These are phyloP conservation scores for Schizopygopsis pylzovi DNA, from an alignment of 2,797 vertebrate species.

Conservation along the genomic window DNA sequence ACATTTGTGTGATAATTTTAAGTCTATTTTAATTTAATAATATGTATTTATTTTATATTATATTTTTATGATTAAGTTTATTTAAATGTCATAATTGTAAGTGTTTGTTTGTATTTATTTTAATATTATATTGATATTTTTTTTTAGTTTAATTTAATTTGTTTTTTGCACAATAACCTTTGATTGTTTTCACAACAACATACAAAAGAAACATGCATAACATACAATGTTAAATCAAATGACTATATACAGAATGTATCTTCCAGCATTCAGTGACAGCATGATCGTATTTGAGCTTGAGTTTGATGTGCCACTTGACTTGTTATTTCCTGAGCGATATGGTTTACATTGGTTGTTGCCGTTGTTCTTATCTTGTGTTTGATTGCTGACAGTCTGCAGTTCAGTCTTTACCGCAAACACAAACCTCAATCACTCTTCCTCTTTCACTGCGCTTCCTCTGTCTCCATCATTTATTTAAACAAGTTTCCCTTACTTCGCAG, in stretches of 20 bases:
- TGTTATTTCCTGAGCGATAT: background rate
- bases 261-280: too few relatives aligned
- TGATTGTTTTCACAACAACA: too few relatives aligned
- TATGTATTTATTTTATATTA: too few relatives aligned
- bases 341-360: background rate
- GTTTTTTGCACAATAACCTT: too few relatives aligned
- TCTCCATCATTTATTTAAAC: background rate
- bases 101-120: background rate
- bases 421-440: background rate
- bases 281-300: background rate
- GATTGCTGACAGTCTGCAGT: background rate
- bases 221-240: too few relatives aligned
- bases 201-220: too few relatives aligned
- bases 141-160: too few relatives aligned
- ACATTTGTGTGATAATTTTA: background rate
- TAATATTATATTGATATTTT: background rate
- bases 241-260: too few relatives aligned
- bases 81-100: too few relatives aligned
- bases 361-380: background rate
- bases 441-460: background rate
- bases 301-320: background rate
- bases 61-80: too few relatives aligned
- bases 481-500: slow-evolving; percentile 34
- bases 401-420: background rate
- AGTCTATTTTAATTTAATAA: background rate